These are phyloP conservation scores for Typhlichthys eigenmanni DNA, from an alignment of 2,797 vertebrate genomes.

Conservation along the genomic window DNA sequence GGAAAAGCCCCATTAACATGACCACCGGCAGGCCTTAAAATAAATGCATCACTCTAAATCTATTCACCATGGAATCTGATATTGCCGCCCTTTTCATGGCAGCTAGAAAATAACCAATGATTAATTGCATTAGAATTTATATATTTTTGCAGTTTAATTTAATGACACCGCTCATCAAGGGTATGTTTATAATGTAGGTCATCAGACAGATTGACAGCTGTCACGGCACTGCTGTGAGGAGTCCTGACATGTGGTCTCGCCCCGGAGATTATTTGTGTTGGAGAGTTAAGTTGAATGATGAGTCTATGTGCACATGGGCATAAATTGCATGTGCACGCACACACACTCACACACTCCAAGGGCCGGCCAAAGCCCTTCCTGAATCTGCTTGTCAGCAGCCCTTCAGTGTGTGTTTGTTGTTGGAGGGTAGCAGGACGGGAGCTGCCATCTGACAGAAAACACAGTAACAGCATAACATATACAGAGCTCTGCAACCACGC, in stretches of 20 bases:
- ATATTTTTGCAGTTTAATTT: slow-evolving; percentile 72
- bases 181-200: slow-evolving; percentile 59
- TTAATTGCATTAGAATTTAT: slow-evolving; percentile 67
- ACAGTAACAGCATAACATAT: slow-evolving; percentile 37
- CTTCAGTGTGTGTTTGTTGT: slow-evolving; percentile 70
- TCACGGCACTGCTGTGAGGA: slow-evolving; percentile 36
- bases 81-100: slow-evolving; percentile 55
- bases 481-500: slow-evolving; percentile 26
- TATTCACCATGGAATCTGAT: slow-evolving; percentile 64
- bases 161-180: slow-evolving; percentile 58
- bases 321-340: slow-evolving; percentile 13
- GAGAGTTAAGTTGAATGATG: slow-evolving; percentile 68
- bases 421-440: slow-evolving; percentile 59
- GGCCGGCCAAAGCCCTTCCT: slow-evolving; percentile 43
- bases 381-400: slow-evolving; percentile 66
- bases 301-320: slow-evolving; percentile 27
- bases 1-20: slow-evolving; percentile 54
- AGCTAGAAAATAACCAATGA: slow-evolving; percentile 67
- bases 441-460: slow-evolving; percentile 56
- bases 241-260: slow-evolving; percentile 55
- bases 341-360: slow-evolving; percentile 30
- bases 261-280: slow-evolving; percentile 74
- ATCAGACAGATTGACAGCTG: slow-evolving; percentile 71
- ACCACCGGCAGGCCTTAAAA: slow-evolving; percentile 62
- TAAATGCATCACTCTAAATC: slow-evolving; percentile 65